Percentiles rank a stretch among this genome's conserved stretches.
Evolutionary conservation across 2,888 invertebrate species (phyloP).

Genomic region (Brassicogethes aeneus): DNA sequence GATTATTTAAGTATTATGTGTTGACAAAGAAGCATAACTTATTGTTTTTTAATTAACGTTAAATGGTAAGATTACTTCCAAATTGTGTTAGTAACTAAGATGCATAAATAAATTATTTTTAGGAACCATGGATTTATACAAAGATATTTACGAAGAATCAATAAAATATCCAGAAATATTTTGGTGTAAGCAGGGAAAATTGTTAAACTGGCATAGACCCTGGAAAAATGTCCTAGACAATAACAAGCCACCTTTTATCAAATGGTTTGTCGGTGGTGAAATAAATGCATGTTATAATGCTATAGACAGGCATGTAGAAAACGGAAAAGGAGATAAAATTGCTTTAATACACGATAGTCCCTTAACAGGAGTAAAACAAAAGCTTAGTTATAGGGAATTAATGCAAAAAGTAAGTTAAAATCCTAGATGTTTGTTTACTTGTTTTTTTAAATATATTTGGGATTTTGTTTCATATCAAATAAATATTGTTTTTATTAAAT

Average conservation of each 20-base stretch:
- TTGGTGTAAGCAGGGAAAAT: not conserved
- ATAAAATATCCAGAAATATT: not conserved
- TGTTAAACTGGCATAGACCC: not conserved
- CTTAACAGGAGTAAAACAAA: slow-evolving; percentile 58
- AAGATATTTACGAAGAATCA: not conserved
- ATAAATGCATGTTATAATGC: slow-evolving; percentile 83
- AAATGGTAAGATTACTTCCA: no score
- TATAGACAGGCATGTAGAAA: slow-evolving; percentile 73
- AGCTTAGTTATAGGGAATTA: slow-evolving; percentile 41
- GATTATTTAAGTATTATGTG: no score
- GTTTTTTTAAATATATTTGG: no score
- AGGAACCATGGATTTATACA: no score
- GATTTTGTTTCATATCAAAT: no score
- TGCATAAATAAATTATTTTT: no score
- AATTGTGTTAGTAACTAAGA: no score
- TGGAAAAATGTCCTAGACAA: not conserved
- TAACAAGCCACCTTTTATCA: not conserved
- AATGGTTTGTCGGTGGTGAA: slow-evolving; percentile 63
- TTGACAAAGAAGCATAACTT: no score
- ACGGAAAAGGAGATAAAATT: slow-evolving; percentile 60
- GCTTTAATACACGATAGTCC: slow-evolving; percentile 84
- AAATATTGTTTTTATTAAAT: no score
- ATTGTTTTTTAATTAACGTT: no score
- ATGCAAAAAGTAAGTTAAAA: slow-evolving; percentile 49
- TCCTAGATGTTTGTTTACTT: no score